These are phyloP conservation scores for Cercopithecus diana DNA, from an alignment of 2,797 vertebrate species.

Conservation along the genomic window DNA sequence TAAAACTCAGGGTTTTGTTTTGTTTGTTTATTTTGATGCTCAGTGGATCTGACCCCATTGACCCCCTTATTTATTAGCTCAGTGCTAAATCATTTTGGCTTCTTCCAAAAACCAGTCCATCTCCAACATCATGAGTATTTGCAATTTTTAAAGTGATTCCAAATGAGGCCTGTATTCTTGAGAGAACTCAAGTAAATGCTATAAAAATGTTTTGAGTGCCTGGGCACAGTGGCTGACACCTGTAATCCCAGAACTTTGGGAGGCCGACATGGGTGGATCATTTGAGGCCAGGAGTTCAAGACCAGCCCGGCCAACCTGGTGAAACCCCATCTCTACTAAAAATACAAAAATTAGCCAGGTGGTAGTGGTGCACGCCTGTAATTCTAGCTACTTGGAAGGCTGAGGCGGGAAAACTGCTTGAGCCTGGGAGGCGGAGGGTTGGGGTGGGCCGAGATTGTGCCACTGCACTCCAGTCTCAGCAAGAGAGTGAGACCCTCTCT, in stretches of 20 bases:
- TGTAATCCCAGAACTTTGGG: background rate
- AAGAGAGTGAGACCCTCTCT: background rate
- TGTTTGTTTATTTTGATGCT: background rate
- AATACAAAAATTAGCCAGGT: background rate
- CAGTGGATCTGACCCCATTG: background rate
- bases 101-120: background rate
- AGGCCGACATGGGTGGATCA: background rate
- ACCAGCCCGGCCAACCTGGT: background rate
- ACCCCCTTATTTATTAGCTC: background rate
- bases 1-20: background rate
- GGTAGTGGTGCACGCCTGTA: rapidly evolving
- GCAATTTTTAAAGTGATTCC: slow-evolving; percentile 20
- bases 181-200: slow-evolving; percentile 5
- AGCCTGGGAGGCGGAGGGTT: background rate
- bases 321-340: background rate
- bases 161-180: background rate
- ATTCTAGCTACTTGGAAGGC: background rate
- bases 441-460: background rate
- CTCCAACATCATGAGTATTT: background rate
- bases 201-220: background rate
- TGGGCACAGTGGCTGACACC: background rate
- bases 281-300: background rate
- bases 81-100: background rate
- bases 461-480: background rate
- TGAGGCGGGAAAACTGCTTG: background rate